These are phyloP conservation scores for Mycalesis mineus DNA, from an alignment of 2,888 invertebrate genomes.

Conservation along the genomic window DNA sequence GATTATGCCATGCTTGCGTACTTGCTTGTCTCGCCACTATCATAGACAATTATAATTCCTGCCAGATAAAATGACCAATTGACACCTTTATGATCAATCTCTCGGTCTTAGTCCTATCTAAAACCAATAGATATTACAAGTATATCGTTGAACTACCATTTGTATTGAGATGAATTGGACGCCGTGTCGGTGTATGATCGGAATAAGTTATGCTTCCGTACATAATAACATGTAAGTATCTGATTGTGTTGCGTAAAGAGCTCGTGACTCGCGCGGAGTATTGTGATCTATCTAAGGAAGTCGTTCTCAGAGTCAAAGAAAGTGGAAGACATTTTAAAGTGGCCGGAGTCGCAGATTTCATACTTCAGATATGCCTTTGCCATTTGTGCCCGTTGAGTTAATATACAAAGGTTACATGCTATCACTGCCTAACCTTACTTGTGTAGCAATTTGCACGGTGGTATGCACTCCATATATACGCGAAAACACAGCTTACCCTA, in stretches of 20 bases:
- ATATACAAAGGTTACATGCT: not conserved
- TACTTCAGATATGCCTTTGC: too few species aligned
- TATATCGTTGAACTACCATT: slow-evolving; percentile 14
- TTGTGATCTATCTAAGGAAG: slow-evolving; percentile 4
- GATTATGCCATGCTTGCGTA: too few species aligned
- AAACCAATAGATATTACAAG: not conserved
- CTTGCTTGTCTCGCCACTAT: not conserved
- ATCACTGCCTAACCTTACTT: too few species aligned
- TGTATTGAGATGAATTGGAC: slow-evolving; percentile 23
- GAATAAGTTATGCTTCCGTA: slow-evolving; percentile 20
- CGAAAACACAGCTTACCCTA: too few species aligned
- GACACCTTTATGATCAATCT: not conserved
- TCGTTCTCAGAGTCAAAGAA: not conserved
- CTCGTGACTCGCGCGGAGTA: not conserved
- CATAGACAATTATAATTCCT: not conserved
- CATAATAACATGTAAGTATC: slow-evolving; percentile 4
- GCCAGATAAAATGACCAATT: not conserved
- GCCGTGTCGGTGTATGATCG: slow-evolving; percentile 17
- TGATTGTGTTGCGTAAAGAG: slow-evolving; percentile 6
- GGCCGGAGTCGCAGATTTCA: not conserved
- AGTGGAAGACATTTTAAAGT: not conserved
- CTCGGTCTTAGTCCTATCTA: not conserved
- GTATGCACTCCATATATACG: too few species aligned
- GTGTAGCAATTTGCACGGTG: too few species aligned
- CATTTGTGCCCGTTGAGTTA: too few species aligned